Evolutionary conservation across 2,113 vertebrate genomes (phyloP), one percentile per base, ranked within the genome.

Genomic region (Fukomys damarensis): DNA sequence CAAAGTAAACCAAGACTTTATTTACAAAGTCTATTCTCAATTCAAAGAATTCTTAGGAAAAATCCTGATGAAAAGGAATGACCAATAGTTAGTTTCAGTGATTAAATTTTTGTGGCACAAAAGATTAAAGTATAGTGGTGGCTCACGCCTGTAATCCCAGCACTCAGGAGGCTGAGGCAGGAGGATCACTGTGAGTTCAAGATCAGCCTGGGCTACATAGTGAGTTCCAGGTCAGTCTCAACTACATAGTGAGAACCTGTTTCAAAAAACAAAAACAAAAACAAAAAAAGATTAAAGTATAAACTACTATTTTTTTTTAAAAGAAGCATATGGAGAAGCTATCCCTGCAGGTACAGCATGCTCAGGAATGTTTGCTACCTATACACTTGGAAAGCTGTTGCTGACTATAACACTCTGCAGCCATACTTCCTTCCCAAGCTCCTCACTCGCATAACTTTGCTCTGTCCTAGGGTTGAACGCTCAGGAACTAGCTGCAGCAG

Each of bases 251-350:
- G n/a, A n/a, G n/a, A n/a, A n/a, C n/a, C n/a, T n/a, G n/a, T n/a
- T n/a, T n/a, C n/a, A n/a, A n/a, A n/a, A n/a, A n/a, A n/a, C n/a
- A n/a, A n/a, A n/a, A n/a, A n/a, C n/a, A n/a, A n/a, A n/a, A n/a
- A n/a, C n/a, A n/a, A n/a, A n/a, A n/a, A n/a, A n/a, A n/a, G n/a
- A n/a, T 56, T 46, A 63, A 93, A 79, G 32, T 14, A 61, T 41
- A 56, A 93, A 54, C 63, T 95, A 65, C 90, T 59, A 94, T 87
- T 74, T 89, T 35, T n/a, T n/a, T n/a, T n/a, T n/a, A n/a, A n/a
- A n/a, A n/a, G n/a, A n/a, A n/a, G n/a, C n/a, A n/a, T n/a, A n/a
- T n/a, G n/a, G n/a, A n/a, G n/a, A n/a, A n/a, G n/a, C n/a, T n/a
- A n/a, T n/a, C n/a, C 24, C 30, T 38, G 38, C 24, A 68, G 41